A percentile compares a stretch with the other conserved stretches of the same genome.
Conservation (phyloP, 2,113 vertebrate species). For the Prolemur simus region DNA sequence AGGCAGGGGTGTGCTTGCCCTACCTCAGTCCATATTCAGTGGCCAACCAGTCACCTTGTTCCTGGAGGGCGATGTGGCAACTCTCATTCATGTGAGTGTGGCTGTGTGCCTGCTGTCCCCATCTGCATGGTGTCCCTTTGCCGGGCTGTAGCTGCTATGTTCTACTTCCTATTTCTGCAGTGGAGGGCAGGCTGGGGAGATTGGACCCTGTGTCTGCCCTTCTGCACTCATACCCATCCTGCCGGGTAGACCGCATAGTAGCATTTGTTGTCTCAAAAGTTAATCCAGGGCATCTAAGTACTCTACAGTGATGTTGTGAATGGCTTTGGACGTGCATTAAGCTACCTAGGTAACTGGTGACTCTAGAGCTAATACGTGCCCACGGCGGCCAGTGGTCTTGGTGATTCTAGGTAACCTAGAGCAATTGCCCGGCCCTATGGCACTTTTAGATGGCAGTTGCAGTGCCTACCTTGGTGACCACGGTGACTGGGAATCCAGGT, state of each 20-base stretch:
- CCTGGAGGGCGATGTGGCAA: background rate
- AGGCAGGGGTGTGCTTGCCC: background rate
- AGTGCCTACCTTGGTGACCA: background rate
- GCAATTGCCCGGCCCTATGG: accelerated
- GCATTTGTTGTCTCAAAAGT: background rate
- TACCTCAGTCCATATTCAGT: background rate
- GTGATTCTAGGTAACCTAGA: background rate
- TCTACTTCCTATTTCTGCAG: background rate
- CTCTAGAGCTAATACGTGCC: background rate
- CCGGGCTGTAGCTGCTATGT: accelerated
- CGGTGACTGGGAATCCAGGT: background rate
- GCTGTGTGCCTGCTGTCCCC: background rate
- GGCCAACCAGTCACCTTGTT: background rate
- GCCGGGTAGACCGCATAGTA: background rate
- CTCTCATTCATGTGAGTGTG: background rate
- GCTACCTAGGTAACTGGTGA: background rate
- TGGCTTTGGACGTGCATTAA: background rate
- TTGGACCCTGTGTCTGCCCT: background rate
- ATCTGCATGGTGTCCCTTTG: background rate
- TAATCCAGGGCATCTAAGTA: background rate
- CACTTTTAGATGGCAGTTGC: background rate
- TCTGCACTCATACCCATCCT: background rate
- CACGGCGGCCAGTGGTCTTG: background rate
- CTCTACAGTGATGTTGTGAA: background rate
- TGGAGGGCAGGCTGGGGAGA: background rate